Conservation (phyloP, 2,113 vertebrate genomes). For the Gallinago jamesoni region DNA sequence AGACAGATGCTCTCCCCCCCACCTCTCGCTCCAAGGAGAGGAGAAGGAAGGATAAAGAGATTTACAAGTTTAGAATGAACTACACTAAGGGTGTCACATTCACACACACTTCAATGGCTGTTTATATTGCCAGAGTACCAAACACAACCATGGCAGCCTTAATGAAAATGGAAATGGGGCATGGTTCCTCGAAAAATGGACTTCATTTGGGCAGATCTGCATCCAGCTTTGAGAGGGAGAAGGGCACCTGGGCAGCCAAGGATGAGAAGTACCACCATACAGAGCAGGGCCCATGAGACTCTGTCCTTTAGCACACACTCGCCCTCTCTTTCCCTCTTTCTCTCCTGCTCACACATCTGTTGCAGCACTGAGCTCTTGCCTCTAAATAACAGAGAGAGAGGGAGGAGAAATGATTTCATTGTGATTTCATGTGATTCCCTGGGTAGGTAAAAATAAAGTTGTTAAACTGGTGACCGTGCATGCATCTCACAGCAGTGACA, state of each 20-base stretch:
- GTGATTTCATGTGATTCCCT: constrained; percentile 4
- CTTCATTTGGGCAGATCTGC: background rate
- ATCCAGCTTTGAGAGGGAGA: background rate
- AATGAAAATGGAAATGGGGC: rapidly evolving
- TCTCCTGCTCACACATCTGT: background rate
- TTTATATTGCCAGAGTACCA: background rate
- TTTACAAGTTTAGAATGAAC: too few relatives aligned
- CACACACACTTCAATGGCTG: background rate
- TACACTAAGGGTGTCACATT: background rate
- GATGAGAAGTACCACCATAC: background rate
- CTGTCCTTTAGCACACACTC: background rate
- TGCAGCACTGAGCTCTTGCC: background rate
- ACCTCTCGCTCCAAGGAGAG: too few relatives aligned
- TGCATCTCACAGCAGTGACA: constrained; percentile 24
- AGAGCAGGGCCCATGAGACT: background rate
- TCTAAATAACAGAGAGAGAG: background rate
- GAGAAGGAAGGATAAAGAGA: too few relatives aligned
- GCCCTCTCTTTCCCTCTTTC: background rate
- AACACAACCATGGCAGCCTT: background rate
- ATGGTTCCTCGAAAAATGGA: background rate
- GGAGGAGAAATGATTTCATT: background rate
- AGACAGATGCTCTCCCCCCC: too few relatives aligned
- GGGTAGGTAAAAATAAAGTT: constrained; percentile 45
- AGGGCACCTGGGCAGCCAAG: background rate
- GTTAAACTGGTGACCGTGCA: constrained; percentile 39